A percentile compares a stretch with the other conserved stretches of the same genome.
Conservation (phyloP, 1,140 invertebrate species). For the Leptinotarsa undecemlineata region DNA sequence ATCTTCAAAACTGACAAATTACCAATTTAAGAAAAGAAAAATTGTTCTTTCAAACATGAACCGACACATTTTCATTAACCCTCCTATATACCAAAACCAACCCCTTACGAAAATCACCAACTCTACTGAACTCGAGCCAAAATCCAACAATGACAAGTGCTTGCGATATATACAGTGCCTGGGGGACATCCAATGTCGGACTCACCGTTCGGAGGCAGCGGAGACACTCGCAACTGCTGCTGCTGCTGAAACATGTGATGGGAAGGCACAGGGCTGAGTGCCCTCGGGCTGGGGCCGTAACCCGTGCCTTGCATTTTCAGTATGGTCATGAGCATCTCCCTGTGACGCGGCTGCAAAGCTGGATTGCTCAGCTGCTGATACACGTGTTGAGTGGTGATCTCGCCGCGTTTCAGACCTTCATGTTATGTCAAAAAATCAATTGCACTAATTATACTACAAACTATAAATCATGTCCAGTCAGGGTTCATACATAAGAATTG, state of each 20-base stretch:
- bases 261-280: constrained; percentile 58
- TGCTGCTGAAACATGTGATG: constrained; percentile 55
- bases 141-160: neutral
- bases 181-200: constrained; percentile 12
- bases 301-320: constrained; percentile 58
- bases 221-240: constrained; percentile 61
- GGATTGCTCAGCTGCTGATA: constrained; percentile 75
- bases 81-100: too few species aligned
- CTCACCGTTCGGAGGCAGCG: constrained; percentile 61
- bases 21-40: too few species aligned
- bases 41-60: too few species aligned
- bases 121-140: neutral
- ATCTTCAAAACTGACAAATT: too few species aligned
- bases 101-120: neutral
- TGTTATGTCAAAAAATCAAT: neutral
- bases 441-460: neutral
- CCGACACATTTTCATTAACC: too few species aligned
- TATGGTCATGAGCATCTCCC: constrained; percentile 73
- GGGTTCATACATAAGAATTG: too few species aligned
- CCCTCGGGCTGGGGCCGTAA: constrained; percentile 57
- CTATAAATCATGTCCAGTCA: too few species aligned
- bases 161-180: neutral
- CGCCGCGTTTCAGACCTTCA: constrained; percentile 68
- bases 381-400: constrained; percentile 73
- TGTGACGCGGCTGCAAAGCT: constrained; percentile 69